Conservation (phyloP, 2,113 vertebrate genomes). For the Hassar affinis region DNA sequence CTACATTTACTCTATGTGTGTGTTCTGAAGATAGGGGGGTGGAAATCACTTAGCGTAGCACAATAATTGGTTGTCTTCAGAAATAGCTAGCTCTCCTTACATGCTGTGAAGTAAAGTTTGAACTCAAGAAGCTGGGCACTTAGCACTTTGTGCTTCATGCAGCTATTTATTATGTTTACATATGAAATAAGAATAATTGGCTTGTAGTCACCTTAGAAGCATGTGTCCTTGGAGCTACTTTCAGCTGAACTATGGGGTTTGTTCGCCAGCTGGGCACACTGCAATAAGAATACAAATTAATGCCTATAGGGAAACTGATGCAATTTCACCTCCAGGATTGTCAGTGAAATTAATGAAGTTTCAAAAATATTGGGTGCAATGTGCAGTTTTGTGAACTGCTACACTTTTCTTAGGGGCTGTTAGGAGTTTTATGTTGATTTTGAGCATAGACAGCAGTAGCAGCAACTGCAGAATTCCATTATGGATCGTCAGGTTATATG, state of each 20-base stretch:
- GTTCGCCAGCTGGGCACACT: constrained; percentile 14
- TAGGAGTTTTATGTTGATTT: constrained; percentile 25
- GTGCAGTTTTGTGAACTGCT: constrained; percentile 19
- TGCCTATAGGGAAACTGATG: constrained; percentile 18
- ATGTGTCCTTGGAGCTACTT: constrained; percentile 30
- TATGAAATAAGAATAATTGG: constrained; percentile 33
- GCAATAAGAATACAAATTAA: constrained; percentile 22
- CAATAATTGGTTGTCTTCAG: neutral
- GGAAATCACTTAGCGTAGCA: constrained; percentile 37
- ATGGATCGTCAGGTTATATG: neutral
- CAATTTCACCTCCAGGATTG: constrained; percentile 16
- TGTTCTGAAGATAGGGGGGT: constrained; percentile 22
- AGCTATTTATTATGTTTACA: constrained; percentile 44
- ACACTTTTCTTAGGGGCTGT: neutral
- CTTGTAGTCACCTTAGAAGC: neutral
- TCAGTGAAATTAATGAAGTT: constrained; percentile 37
- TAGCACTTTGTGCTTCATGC: constrained; percentile 19
- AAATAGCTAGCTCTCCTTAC: neutral
- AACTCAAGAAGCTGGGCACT: constrained; percentile 15
- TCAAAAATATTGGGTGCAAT: constrained; percentile 13
- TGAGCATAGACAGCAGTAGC: neutral
- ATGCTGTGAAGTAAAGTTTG: neutral
- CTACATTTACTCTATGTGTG: constrained; percentile 30
- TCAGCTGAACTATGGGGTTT: constrained; percentile 35
- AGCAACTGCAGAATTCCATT: constrained; percentile 10